phyloP scores from a whole-genome alignment of 2,888 invertebrate species.

The Branchellion lobata region DNA sequence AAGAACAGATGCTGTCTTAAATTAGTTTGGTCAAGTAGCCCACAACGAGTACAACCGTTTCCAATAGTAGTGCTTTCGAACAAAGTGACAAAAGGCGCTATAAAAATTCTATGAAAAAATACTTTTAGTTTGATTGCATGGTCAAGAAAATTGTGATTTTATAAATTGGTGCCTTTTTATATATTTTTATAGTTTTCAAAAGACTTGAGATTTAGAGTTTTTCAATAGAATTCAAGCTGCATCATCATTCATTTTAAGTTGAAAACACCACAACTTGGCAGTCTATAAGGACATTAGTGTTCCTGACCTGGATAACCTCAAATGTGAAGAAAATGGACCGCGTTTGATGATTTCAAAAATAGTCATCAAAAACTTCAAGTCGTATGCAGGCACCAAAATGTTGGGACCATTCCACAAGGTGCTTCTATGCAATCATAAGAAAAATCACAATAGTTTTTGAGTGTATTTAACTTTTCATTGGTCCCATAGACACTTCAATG shows the following conservation, averaged over 20 bases:
- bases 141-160: no score
- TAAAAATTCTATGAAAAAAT: no score
- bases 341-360: conserved; percentile 87
- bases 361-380: conserved; percentile 90
- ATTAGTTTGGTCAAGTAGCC: no score
- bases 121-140: no score
- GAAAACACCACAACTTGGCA: conserved; percentile 47
- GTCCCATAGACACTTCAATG: no score
- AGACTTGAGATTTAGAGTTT: background rate
- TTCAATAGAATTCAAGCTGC: background rate
- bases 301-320: conserved; percentile 60
- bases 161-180: no score
- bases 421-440: no score
- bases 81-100: no score
- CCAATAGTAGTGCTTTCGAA: no score
- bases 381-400: conserved; percentile 79
- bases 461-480: background rate
- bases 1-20: no score
- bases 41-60: no score
- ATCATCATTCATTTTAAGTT: background rate
- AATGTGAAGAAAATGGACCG: conserved; percentile 75
- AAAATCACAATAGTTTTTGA: no score
- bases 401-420: conserved; percentile 96
- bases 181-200: background rate
- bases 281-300: conserved; percentile 60